Conservation (phyloP, 2,888 invertebrate species). For the Cataglyphis cursor region DNA sequence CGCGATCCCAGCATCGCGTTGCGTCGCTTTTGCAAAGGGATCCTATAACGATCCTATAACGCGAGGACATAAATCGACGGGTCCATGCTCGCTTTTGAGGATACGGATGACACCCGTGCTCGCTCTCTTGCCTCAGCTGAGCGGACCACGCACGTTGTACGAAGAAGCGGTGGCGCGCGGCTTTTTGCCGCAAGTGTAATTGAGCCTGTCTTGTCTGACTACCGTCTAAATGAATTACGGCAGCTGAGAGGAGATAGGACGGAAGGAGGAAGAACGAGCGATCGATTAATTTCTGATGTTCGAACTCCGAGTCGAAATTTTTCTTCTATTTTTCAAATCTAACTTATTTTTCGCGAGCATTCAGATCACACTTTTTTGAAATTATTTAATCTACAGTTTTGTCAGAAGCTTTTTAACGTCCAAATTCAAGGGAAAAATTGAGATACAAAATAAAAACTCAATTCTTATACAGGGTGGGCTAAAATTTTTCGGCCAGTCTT, state of each 20-base stretch:
- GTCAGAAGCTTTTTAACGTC: too few species aligned
- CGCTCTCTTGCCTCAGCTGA: conserved; percentile 21
- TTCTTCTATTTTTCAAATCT: too few species aligned
- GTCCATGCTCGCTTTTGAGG: conserved; percentile 14
- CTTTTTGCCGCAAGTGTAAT: conserved; percentile 82
- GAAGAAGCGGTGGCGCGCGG: conserved; percentile 79
- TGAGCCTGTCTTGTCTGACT: conserved; percentile 82
- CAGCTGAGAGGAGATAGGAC: conserved; percentile 62
- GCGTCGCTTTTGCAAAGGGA: conserved; percentile 17
- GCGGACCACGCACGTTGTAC: conserved; percentile 86
- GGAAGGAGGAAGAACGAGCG: conserved; percentile 4
- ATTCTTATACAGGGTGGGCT: too few species aligned
- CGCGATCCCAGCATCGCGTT: background rate
- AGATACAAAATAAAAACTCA: too few species aligned
- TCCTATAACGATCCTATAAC: conserved; percentile 40
- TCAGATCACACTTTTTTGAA: too few species aligned
- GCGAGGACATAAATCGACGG: conserved; percentile 70
- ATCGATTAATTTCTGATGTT: background rate
- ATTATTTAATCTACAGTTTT: too few species aligned
- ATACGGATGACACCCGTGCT: background rate
- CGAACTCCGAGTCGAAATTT: background rate
- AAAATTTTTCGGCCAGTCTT: too few species aligned
- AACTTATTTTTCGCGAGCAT: too few species aligned
- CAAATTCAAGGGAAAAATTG: too few species aligned
- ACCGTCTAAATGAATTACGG: conserved; percentile 83